Conservation (phyloP, 2,888 invertebrate genomes). For the Pseudococcus viburni region DNA sequence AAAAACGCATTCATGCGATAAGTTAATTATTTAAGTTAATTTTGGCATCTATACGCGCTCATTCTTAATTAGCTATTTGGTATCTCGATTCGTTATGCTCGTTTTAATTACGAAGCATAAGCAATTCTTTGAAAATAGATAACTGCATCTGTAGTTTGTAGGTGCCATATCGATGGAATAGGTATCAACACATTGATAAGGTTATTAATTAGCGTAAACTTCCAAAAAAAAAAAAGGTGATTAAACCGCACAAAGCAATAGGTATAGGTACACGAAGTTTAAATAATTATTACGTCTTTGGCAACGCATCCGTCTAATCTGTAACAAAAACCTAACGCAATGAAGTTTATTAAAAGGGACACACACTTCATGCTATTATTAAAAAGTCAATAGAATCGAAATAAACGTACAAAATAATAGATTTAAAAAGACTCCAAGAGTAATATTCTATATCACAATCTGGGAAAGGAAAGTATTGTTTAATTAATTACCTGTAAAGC, state of each 20-base stretch:
- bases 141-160: background rate
- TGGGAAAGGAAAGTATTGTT: constrained; percentile 27
- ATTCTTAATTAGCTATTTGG: background rate
- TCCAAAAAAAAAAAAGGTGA: background rate
- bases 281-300: background rate
- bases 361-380: constrained; percentile 5
- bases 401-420: background rate
- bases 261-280: background rate
- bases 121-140: background rate
- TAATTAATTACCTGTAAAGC: constrained; percentile 46
- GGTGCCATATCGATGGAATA: too few species aligned
- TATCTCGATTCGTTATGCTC: background rate
- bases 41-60: background rate
- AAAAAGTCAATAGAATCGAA: background rate
- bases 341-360: background rate
- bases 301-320: background rate
- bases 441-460: background rate
- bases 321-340: background rate
- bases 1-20: constrained; percentile 9
- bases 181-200: background rate
- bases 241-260: too few species aligned
- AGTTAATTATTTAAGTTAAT: background rate
- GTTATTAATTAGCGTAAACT: background rate
- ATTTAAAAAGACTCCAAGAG: background rate
- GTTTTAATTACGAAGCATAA: background rate